Conservation (phyloP, 2,113 vertebrate genomes). For the Pluvianellus socialis region DNA sequence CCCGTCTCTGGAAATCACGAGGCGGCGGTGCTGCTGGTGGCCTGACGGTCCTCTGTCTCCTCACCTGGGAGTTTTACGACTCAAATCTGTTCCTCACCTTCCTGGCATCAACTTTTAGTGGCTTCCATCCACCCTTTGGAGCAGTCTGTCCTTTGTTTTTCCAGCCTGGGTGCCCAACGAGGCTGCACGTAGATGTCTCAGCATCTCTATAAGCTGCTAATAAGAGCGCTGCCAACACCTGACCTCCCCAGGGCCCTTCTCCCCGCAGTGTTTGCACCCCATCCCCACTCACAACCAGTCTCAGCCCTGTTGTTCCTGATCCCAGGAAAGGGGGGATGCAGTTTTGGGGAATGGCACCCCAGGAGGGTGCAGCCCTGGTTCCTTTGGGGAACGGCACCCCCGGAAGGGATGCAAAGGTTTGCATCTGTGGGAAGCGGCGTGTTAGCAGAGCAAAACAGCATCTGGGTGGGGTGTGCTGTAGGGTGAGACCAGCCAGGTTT, state of each 20-base stretch:
- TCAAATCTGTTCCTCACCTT: neutral
- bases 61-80: neutral
- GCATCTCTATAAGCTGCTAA: neutral
- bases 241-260: neutral
- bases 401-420: neutral
- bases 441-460: neutral
- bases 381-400: neutral
- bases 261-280: neutral
- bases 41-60: neutral
- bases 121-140: fast-evolving
- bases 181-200: neutral
- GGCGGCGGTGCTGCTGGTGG: fast-evolving
- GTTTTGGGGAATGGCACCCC: neutral
- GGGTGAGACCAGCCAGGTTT: neutral
- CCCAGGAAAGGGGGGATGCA: neutral
- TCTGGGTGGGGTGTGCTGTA: neutral
- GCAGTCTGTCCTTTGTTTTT: neutral
- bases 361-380: neutral
- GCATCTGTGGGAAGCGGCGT: neutral
- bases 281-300: neutral
- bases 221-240: fast-evolving
- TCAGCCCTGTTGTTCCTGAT: neutral
- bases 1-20: neutral
- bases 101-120: neutral
- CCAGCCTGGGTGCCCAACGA: neutral